A percentile compares a stretch with the other conserved stretches of the same genome.
phyloP scores from a whole-genome alignment of 35 echinoderm and acorn worm genomes.

The Antedon bifida region DNA sequence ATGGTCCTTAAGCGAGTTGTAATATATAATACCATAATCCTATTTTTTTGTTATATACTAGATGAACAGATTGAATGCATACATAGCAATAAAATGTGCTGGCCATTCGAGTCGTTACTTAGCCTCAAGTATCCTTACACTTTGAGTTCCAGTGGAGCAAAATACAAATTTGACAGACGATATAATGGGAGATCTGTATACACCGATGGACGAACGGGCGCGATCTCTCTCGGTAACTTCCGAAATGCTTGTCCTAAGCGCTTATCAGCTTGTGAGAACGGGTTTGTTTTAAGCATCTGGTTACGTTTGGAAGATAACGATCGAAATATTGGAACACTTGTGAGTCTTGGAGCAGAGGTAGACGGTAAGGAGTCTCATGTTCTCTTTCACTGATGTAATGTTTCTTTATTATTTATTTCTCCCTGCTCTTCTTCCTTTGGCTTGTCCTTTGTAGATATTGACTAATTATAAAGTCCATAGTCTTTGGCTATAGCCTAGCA shows the following conservation, averaged over 20 bases:
- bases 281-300: constrained; percentile 52
- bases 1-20: too few species aligned
- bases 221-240: constrained; percentile 18
- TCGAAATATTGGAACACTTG: constrained; percentile 6
- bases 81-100: constrained; percentile 9
- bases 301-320: constrained; percentile 15
- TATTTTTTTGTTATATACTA: not conserved
- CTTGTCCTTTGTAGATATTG: too few species aligned
- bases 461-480: too few species aligned
- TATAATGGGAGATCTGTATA: constrained; percentile 16
- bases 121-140: not conserved
- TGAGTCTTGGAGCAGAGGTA: constrained; percentile 53
- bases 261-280: constrained; percentile 38
- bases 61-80: constrained; percentile 28
- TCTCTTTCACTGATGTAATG: too few species aligned
- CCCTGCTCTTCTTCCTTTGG: too few species aligned
- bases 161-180: constrained; percentile 3
- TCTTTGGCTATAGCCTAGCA: too few species aligned
- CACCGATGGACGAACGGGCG: constrained; percentile 23
- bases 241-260: constrained; percentile 15
- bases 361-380: constrained; percentile 36
- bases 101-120: constrained; percentile 27
- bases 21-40: too few species aligned
- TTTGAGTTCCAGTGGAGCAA: not conserved
- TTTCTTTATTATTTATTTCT: too few species aligned